Evolutionary conservation across 2,888 invertebrate species (phyloP).

Genomic region (Cryptocheilus praepositus): DNA sequence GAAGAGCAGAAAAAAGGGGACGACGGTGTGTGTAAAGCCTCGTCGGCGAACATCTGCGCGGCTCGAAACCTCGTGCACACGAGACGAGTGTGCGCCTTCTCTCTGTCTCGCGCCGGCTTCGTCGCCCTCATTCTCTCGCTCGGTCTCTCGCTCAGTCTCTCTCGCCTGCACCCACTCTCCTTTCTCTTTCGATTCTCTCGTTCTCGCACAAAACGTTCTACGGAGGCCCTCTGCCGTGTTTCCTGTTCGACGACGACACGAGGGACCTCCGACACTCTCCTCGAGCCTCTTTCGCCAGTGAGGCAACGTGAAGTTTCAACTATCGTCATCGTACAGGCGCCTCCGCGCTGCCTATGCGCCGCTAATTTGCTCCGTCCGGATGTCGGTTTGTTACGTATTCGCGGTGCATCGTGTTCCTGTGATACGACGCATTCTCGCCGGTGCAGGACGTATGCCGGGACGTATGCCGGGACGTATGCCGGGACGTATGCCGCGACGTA

Average conservation of each 20-base stretch:
- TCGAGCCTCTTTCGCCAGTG: not conserved
- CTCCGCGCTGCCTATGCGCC: not conserved
- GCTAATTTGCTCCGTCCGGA: no score
- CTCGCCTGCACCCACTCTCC: not conserved
- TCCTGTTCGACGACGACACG: not conserved
- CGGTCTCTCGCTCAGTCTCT: slow-evolving; percentile 1
- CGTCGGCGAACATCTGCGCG: slow-evolving; percentile 44
- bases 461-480: no score
- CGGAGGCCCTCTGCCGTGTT: slow-evolving; percentile 8
- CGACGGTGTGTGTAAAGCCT: slow-evolving; percentile 29
- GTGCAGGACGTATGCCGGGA: no score
- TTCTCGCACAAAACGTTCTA: not conserved
- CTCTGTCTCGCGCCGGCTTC: slow-evolving; percentile 13
- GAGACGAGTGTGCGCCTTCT: slow-evolving; percentile 25
- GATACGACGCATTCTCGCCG: no score
- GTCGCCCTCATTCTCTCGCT: slow-evolving; percentile 10
- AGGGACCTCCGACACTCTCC: not conserved
- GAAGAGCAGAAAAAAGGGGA: slow-evolving; percentile 32
- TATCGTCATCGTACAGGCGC: not conserved
- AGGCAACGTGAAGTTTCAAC: no score
- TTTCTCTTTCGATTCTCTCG: slow-evolving; percentile 13
- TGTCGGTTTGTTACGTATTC: no score
- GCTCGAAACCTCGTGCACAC: slow-evolving; percentile 45
- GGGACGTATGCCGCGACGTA: no score
- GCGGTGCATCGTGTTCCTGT: no score